These are phyloP conservation scores for Diarsia mendica DNA, from an alignment of 2,888 invertebrate species.

Conservation along the genomic window DNA sequence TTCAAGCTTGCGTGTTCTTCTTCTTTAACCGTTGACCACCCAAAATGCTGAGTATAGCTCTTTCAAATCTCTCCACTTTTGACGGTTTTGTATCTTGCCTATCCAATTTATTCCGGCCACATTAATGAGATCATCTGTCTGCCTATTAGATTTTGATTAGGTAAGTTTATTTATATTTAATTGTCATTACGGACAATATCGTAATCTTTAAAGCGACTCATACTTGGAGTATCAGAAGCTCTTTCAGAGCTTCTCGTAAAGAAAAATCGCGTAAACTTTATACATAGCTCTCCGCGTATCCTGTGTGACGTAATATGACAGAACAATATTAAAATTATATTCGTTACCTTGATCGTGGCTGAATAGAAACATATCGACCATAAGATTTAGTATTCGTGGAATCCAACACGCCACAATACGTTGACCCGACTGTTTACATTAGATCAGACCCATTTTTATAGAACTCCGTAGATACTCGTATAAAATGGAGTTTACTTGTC, in stretches of 20 bases:
- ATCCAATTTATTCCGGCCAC: too few relatives aligned
- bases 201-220: not conserved
- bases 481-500: constrained; percentile 61
- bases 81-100: too few relatives aligned
- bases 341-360: constrained; percentile 62
- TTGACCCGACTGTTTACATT: constrained; percentile 84
- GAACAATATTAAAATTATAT: constrained; percentile 49
- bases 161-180: not conserved
- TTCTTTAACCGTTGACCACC: too few relatives aligned
- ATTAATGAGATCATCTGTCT: too few relatives aligned
- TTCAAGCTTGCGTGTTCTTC: not conserved
- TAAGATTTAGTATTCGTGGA: constrained; percentile 74
- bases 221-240: constrained; percentile 1
- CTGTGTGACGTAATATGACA: constrained; percentile 52
- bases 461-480: constrained; percentile 52
- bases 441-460: constrained; percentile 70
- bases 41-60: too few relatives aligned
- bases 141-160: too few relatives aligned
- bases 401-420: constrained; percentile 76
- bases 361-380: constrained; percentile 66
- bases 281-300: constrained; percentile 26
- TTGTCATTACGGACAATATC: not conserved
- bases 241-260: not conserved
- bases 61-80: too few relatives aligned
- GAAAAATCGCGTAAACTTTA: constrained; percentile 29